Conservation (phyloP, 92 coral and sea anemone species). For the Porites divaricata region DNA sequence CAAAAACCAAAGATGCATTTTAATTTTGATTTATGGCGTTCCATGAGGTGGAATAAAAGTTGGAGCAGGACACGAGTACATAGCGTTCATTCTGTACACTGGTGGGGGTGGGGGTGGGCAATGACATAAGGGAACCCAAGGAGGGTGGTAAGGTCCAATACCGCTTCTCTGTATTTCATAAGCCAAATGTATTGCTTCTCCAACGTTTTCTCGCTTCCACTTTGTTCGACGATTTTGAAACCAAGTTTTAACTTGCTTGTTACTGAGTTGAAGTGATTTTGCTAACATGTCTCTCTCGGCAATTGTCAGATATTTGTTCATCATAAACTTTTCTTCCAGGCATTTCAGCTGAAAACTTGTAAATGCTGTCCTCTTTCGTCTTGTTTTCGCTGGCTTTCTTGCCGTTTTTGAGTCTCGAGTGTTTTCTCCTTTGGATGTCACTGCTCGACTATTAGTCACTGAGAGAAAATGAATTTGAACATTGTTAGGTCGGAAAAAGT, state of each 20-base stretch:
- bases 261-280: conserved; percentile 92
- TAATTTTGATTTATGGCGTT: conserved; percentile 9
- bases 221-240: conserved; percentile 98
- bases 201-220: conserved; percentile 98
- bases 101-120: conserved; percentile 63
- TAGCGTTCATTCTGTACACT: conserved; percentile 65
- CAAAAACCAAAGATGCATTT: not conserved
- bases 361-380: conserved; percentile 94
- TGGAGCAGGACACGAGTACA: conserved; percentile 62
- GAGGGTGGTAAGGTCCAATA: conserved; percentile 77
- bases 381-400: conserved; percentile 68
- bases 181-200: conserved; percentile 92
- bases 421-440: conserved; percentile 11
- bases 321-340: conserved; percentile 94
- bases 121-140: conserved; percentile 83
- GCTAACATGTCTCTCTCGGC: conserved; percentile 98
- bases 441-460: conserved; percentile 17
- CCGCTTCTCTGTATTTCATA: conserved; percentile 86
- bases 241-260: conserved; percentile 98
- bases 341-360: conserved; percentile 97
- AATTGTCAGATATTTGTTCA: conserved; percentile 96
- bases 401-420: conserved; percentile 23
- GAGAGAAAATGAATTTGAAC: not conserved
- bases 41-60: conserved; percentile 68
- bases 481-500: not conserved